Percentiles rank a stretch among this genome's conserved stretches.
Evolutionary conservation across 2,113 vertebrate species (phyloP).

Genomic region (Columba janthina): DNA sequence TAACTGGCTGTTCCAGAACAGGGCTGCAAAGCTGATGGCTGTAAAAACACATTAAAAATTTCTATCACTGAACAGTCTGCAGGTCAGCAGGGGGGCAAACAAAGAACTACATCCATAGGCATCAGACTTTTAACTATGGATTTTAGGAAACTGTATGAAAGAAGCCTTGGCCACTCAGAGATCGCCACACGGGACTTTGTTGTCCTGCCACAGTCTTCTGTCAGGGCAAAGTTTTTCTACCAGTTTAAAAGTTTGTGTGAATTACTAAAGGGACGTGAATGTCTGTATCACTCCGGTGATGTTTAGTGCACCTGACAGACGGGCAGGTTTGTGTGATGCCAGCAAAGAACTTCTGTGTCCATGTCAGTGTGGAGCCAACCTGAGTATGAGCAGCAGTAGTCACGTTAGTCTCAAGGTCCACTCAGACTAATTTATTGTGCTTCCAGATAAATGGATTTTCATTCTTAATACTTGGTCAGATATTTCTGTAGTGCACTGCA

Average conservation of each 20-base stretch:
- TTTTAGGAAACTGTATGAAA: neutral
- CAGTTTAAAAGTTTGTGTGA: neutral
- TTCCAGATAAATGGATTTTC: neutral
- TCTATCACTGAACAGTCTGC: neutral
- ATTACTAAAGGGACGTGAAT: neutral
- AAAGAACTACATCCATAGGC: neutral
- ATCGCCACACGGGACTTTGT: neutral
- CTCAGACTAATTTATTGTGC: neutral
- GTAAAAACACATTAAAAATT: neutral
- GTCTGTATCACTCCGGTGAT: neutral
- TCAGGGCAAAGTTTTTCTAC: neutral
- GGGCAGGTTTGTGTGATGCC: neutral
- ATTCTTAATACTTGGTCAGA: neutral
- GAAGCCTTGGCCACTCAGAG: neutral
- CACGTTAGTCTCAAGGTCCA: neutral
- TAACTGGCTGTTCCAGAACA: slow-evolving; percentile 27
- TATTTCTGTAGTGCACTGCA: neutral
- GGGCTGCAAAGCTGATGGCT: neutral
- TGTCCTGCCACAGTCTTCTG: neutral
- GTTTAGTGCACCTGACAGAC: neutral
- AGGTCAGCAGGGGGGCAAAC: neutral
- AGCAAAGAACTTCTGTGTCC: neutral
- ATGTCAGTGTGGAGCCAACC: neutral
- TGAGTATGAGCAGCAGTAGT: neutral
- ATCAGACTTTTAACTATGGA: neutral